Percentiles rank a stretch among this genome's conserved stretches.
Evolutionary conservation across 37 sponge, comb jelly and placozoan genomes (phyloP).

Genomic region (Chondrilla cf. caribensis): DNA sequence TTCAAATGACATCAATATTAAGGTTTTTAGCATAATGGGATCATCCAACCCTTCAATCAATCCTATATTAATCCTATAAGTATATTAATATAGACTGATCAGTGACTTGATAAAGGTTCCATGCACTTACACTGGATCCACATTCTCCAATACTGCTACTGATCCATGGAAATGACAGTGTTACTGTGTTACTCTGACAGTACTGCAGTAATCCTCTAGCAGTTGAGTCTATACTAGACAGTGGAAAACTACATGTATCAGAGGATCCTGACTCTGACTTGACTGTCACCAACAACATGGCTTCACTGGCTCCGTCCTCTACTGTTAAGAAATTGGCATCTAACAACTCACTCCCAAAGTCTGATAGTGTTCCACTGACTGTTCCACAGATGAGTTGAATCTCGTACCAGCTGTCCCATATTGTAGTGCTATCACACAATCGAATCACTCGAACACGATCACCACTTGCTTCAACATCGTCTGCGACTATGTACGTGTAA

Average conservation of each 20-base stretch:
- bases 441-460: neutral
- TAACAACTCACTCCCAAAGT: constrained; percentile 1
- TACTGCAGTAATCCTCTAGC: neutral
- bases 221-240: neutral
- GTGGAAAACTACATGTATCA: constrained; percentile 4
- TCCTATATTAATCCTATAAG: no score
- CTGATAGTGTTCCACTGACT: neutral
- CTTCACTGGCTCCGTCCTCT: neutral
- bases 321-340: neutral
- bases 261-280: neutral
- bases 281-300: neutral
- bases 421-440: neutral
- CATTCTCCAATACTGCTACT: neutral
- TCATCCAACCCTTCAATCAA: no score
- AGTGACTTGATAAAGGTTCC: no score
- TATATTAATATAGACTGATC: no score
- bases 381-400: neutral
- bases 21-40: no score
- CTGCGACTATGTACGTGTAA: neutral
- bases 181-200: neutral
- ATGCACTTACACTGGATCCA: neutral
- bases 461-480: neutral
- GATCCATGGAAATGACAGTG: neutral
- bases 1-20: no score
- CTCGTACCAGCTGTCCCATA: constrained; percentile 26